A percentile compares a stretch with the other conserved stretches of the same genome.
Conservation (phyloP, 2,113 vertebrate genomes). For the Peromyscus polionotus region DNA sequence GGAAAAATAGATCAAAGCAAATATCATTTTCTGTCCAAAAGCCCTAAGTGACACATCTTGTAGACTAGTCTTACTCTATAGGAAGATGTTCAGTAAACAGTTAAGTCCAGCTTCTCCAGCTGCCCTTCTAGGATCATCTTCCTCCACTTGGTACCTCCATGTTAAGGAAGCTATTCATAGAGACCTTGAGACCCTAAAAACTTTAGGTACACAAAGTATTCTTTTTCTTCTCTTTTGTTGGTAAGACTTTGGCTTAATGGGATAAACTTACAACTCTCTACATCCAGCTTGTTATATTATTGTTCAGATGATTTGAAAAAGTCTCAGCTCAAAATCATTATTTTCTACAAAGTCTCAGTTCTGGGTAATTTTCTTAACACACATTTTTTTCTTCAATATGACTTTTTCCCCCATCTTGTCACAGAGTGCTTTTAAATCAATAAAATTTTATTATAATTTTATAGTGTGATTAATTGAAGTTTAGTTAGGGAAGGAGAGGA, state of each 20-base stretch:
- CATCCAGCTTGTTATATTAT: not conserved
- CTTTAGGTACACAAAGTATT: not conserved
- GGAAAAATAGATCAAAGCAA: not conserved
- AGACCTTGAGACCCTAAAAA: not conserved
- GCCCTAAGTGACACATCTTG: not conserved
- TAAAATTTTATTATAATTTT: not conserved
- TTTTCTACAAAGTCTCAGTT: slow-evolving; percentile 11
- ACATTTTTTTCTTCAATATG: not conserved
- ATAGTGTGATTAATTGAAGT: not conserved
- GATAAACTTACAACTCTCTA: not conserved
- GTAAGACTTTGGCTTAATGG: not conserved
- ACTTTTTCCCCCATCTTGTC: not conserved
- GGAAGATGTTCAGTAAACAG: not conserved
- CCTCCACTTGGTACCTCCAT: not conserved
- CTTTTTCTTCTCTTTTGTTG: not conserved
- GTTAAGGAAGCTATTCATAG: not conserved
- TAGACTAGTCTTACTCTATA: not conserved
- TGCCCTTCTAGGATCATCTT: not conserved
- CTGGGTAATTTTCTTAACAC: not conserved
- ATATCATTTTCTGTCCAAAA: not conserved
- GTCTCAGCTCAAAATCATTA: not conserved
- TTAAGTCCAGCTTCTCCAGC: not conserved
- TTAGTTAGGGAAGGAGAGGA: not conserved
- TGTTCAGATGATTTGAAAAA: not conserved
- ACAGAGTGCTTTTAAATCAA: slow-evolving; percentile 1